Evolutionary conservation across 1,140 invertebrate genomes (phyloP).

Genomic region (Stratiolaelaps scimitus): DNA sequence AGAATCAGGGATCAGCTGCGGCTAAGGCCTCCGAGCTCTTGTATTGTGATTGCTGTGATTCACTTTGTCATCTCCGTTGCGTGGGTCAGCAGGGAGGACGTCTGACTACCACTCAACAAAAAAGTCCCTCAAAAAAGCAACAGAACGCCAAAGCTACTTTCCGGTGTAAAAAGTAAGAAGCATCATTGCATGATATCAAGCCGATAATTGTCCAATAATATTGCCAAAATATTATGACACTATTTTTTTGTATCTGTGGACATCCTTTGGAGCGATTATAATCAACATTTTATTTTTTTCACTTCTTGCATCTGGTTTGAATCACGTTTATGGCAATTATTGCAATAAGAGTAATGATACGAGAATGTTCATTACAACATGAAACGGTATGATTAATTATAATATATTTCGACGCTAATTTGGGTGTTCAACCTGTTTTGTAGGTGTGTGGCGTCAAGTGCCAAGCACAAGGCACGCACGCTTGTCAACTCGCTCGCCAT

Average conservation of each 20-base stretch:
- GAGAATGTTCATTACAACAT: neutral
- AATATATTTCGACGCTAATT: neutral
- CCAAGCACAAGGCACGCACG: conserved; percentile 16
- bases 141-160: neutral
- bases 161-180: conserved; percentile 10
- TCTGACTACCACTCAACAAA: no score
- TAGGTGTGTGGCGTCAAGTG: conserved; percentile 13
- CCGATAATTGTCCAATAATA: no score
- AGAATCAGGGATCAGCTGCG: conserved; percentile 3
- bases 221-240: no score
- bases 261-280: no score
- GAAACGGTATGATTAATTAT: neutral
- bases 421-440: neutral
- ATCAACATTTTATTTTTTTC: no score
- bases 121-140: conserved; percentile 7
- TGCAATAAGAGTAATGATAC: neutral
- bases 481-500: conserved; percentile 19
- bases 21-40: conserved; percentile 14
- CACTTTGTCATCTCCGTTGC: conserved; percentile 20
- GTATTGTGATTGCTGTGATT: conserved; percentile 24
- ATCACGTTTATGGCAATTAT: no score
- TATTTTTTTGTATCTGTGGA: no score
- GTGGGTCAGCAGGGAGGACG: neutral
- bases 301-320: no score
- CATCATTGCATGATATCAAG: neutral